These are phyloP conservation scores for Sebastes umbrosus DNA, from an alignment of 2,797 vertebrate genomes.

Conservation along the genomic window DNA sequence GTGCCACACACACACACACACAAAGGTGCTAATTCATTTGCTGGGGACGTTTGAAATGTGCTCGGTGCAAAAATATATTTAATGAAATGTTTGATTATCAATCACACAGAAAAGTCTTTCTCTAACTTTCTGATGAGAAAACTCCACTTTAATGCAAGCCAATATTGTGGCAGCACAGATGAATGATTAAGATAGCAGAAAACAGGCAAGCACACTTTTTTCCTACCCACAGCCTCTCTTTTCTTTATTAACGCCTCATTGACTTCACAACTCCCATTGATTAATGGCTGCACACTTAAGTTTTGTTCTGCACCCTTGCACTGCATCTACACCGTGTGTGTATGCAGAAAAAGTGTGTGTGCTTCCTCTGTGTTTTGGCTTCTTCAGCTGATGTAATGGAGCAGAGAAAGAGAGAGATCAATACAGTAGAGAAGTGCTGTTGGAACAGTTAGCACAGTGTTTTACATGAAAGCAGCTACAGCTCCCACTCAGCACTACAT, in stretches of 20 bases:
- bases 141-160: conserved; percentile 2
- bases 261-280: conserved; percentile 31
- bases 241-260: conserved; percentile 35
- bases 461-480: conserved; percentile 8
- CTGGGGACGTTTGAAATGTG: neutral
- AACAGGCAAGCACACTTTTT: neutral
- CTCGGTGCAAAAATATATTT: neutral
- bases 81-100: conserved; percentile 13
- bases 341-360: neutral
- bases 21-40: neutral
- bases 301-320: conserved; percentile 1
- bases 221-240: neutral
- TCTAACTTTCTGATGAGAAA: neutral
- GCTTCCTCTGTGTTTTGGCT: neutral
- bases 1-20: neutral
- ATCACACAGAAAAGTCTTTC: neutral
- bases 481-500: neutral
- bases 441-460: conserved; percentile 3
- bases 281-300: conserved; percentile 6
- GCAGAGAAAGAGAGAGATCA: conserved; percentile 6
- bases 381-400: neutral
- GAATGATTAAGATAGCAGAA: conserved; percentile 3
- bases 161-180: conserved; percentile 2
- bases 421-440: conserved; percentile 8
- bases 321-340: neutral